A percentile compares a stretch with the other conserved stretches of the same genome.
These are phyloP conservation scores for Eupithecia abbreviata DNA, from an alignment of 2,888 invertebrate species.

Conservation along the genomic window DNA sequence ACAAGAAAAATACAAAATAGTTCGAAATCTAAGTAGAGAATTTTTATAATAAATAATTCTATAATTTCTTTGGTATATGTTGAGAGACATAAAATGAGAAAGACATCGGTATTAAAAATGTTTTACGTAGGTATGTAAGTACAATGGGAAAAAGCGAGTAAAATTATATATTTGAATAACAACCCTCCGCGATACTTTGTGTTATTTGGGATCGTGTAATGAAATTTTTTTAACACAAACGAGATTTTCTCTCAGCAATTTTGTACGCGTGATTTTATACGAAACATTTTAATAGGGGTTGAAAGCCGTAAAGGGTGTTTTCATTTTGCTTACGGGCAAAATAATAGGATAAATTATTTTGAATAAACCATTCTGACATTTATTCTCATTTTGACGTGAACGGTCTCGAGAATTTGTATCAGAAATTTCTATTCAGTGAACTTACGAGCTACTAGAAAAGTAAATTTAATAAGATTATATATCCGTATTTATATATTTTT, in stretches of 20 bases:
- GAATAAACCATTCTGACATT: not conserved
- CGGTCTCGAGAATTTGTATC: not conserved
- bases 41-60: too few relatives aligned
- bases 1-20: too few relatives aligned
- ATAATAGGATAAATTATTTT: slow-evolving; percentile 13
- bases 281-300: slow-evolving; percentile 41
- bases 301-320: slow-evolving; percentile 5
- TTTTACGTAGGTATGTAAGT: too few relatives aligned
- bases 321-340: slow-evolving; percentile 6
- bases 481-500: too few relatives aligned
- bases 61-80: too few relatives aligned
- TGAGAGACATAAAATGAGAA: too few relatives aligned
- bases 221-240: slow-evolving; percentile 45
- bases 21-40: too few relatives aligned
- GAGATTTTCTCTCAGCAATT: slow-evolving; percentile 41
- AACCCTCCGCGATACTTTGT: not conserved
- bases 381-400: not conserved
- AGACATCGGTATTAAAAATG: too few relatives aligned
- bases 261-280: slow-evolving; percentile 37
- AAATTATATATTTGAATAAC: not conserved
- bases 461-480: too few relatives aligned
- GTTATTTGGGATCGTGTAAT: slow-evolving; percentile 34
- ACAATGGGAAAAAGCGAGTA: too few relatives aligned
- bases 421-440: too few relatives aligned
- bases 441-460: too few relatives aligned